phyloP scores from a whole-genome alignment of 2,797 vertebrate species.

The Champsocephalus gunnari region DNA sequence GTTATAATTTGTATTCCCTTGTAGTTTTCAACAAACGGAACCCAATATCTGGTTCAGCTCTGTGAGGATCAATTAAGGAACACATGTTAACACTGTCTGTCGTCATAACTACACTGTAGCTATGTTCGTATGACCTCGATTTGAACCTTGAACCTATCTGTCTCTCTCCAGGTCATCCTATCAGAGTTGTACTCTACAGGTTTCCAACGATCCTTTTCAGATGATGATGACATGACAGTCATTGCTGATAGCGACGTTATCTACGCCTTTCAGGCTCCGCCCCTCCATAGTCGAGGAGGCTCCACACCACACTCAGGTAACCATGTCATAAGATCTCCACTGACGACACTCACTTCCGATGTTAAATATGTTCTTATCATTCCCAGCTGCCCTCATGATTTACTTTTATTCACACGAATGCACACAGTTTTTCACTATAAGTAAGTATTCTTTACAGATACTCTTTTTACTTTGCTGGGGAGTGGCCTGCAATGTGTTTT shows the following conservation, averaged over 20 bases:
- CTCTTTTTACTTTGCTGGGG: slow-evolving; percentile 17
- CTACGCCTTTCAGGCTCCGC: slow-evolving; percentile 91
- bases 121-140: neutral
- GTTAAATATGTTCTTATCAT: neutral
- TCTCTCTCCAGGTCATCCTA: slow-evolving; percentile 87
- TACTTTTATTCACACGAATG: slow-evolving; percentile 18
- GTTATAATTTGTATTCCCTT: slow-evolving; percentile 2
- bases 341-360: neutral
- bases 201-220: slow-evolving; percentile 90
- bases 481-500: slow-evolving; percentile 5
- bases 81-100: neutral
- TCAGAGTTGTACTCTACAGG: slow-evolving; percentile 89
- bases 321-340: slow-evolving; percentile 25
- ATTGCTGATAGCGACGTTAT: slow-evolving; percentile 88
- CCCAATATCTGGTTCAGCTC: neutral
- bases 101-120: neutral
- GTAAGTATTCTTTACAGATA: slow-evolving; percentile 17
- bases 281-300: slow-evolving; percentile 67
- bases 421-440: neutral
- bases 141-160: neutral
- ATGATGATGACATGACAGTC: slow-evolving; percentile 88
- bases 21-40: neutral
- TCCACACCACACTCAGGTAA: slow-evolving; percentile 85
- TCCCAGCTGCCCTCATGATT: slow-evolving; percentile 21
- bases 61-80: neutral